These are phyloP conservation scores for Cossypha caffra DNA, from an alignment of 2,797 vertebrate genomes.

Conservation along the genomic window DNA sequence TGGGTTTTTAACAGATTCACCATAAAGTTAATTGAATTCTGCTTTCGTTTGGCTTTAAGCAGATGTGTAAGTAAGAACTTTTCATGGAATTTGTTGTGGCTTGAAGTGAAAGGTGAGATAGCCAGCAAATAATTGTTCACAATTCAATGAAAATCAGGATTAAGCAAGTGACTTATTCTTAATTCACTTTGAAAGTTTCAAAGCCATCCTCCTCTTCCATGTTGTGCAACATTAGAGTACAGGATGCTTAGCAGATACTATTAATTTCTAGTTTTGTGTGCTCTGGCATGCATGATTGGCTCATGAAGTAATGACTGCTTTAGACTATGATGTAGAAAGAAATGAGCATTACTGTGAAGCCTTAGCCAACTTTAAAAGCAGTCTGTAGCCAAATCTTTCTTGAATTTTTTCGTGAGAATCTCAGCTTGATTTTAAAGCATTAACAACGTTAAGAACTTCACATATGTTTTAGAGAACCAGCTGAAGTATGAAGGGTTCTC, in stretches of 20 bases:
- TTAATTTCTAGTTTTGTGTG: background rate
- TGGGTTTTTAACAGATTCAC: background rate
- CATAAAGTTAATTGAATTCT: background rate
- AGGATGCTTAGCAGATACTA: background rate
- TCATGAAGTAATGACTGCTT: background rate
- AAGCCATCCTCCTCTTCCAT: background rate
- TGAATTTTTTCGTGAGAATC: background rate
- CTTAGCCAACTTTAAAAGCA: slow-evolving; percentile 20
- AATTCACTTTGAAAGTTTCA: background rate
- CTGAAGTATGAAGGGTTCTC: background rate
- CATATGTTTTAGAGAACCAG: background rate
- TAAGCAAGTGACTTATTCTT: background rate
- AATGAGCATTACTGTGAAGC: background rate
- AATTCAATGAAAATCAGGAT: background rate
- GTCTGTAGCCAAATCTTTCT: background rate
- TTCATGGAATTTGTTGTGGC: background rate
- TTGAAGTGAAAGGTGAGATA: background rate
- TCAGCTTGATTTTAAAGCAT: slow-evolving; percentile 32
- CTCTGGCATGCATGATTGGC: background rate
- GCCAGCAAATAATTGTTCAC: background rate
- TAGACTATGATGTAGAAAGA: background rate
- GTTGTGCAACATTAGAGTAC: background rate
- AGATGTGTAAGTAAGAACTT: background rate
- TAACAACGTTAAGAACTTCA: background rate
- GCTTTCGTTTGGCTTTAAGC: background rate